Conservation (phyloP, 2,888 invertebrate species). For the Latrodectus hesperus region DNA sequence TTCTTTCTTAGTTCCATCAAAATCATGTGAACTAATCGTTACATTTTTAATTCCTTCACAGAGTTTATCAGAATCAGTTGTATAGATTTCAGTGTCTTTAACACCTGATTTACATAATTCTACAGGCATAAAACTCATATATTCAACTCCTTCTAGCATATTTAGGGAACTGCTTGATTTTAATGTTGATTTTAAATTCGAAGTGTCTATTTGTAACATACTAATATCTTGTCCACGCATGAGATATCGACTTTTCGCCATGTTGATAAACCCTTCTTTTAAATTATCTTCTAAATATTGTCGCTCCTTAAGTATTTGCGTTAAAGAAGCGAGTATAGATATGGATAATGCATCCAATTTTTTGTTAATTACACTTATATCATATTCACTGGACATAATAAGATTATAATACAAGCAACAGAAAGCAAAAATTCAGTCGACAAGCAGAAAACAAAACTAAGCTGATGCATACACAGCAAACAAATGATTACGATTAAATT, state of each 20-base stretch:
- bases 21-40: not conserved
- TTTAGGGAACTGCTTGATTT: constrained; percentile 8
- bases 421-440: too few species aligned
- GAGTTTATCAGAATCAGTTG: not conserved
- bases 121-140: constrained; percentile 5
- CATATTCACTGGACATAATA: too few species aligned
- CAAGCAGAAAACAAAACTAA: too few species aligned
- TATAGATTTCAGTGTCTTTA: not conserved
- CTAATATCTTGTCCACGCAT: constrained; percentile 54
- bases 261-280: constrained; percentile 58
- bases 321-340: constrained; percentile 32
- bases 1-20: not conserved
- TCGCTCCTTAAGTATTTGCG: constrained; percentile 49
- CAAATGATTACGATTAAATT: too few species aligned
- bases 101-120: not conserved
- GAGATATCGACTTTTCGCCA: constrained; percentile 59
- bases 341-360: constrained; percentile 52
- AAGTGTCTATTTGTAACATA: constrained; percentile 51
- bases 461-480: too few species aligned
- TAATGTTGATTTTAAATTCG: constrained; percentile 29
- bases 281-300: constrained; percentile 48
- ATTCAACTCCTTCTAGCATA: constrained; percentile 6
- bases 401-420: too few species aligned
- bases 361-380: constrained; percentile 27
- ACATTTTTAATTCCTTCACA: not conserved